Conservation (phyloP, 2,888 invertebrate genomes). For the Polymixis flavicincta region DNA sequence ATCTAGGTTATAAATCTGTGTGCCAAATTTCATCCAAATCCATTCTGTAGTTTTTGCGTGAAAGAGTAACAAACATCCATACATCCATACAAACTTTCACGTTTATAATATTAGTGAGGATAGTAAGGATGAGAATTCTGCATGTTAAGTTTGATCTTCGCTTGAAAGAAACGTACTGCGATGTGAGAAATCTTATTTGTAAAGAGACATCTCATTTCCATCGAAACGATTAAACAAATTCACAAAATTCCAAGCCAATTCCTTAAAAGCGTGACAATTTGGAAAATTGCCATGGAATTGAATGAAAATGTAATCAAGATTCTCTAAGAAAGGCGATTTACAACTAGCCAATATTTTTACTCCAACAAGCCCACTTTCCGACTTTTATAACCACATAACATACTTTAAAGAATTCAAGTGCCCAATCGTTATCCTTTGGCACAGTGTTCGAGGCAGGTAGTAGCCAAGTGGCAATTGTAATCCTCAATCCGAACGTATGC, state of each 20-base stretch:
- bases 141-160: constrained; percentile 36
- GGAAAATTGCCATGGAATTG: constrained; percentile 26
- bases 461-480: constrained; percentile 52
- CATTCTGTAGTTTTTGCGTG: too few species aligned
- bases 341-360: constrained; percentile 11
- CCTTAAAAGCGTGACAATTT: neutral
- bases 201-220: neutral
- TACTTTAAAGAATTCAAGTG: constrained; percentile 17
- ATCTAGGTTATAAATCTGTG: too few species aligned
- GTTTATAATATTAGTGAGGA: too few species aligned
- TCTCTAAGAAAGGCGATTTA: neutral
- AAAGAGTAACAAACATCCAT: too few species aligned
- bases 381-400: constrained; percentile 17
- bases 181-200: neutral
- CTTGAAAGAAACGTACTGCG: constrained; percentile 3
- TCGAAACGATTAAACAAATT: too few species aligned
- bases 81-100: too few species aligned
- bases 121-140: too few species aligned
- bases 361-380: constrained; percentile 2
- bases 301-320: neutral
- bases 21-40: too few species aligned
- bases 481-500: constrained; percentile 45
- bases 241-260: neutral
- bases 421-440: constrained; percentile 52
- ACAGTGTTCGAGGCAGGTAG: constrained; percentile 11